These are phyloP conservation scores for Drosophila ohnishii DNA, from an alignment of 1,140 invertebrate species.

Conservation along the genomic window DNA sequence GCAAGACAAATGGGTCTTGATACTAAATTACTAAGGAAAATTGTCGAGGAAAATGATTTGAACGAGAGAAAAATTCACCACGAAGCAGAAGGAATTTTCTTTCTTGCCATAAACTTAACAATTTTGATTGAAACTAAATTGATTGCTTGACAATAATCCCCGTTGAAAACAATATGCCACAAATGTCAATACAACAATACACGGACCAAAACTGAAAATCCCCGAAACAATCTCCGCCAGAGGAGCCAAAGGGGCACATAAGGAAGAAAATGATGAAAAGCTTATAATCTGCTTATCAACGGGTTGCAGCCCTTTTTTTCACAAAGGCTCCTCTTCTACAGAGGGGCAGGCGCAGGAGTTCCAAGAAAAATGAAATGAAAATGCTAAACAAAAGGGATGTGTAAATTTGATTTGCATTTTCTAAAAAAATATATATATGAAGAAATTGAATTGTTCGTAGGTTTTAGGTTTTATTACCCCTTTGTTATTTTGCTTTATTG, in stretches of 20 bases:
- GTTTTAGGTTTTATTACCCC: constrained; percentile 5
- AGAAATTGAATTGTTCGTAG: constrained; percentile 53
- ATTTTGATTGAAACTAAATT: constrained; percentile 7
- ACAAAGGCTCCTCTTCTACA: not conserved
- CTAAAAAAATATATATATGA: constrained; percentile 18
- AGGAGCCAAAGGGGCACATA: constrained; percentile 31
- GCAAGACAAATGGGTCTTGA: constrained; percentile 65
- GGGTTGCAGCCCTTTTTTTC: constrained; percentile 37
- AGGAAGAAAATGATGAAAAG: constrained; percentile 46
- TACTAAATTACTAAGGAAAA: constrained; percentile 13
- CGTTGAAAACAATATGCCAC: constrained; percentile 58
- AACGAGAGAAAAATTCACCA: not conserved
- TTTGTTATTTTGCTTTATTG: constrained; percentile 16
- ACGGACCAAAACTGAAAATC: constrained; percentile 33
- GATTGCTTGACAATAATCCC: constrained; percentile 20
- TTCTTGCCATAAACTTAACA: constrained; percentile 8
- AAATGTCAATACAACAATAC: constrained; percentile 58
- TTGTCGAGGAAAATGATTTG: constrained; percentile 13
- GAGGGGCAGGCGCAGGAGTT: constrained; percentile 15
- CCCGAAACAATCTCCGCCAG: constrained; percentile 33
- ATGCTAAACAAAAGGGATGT: constrained; percentile 61
- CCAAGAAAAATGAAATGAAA: constrained; percentile 46
- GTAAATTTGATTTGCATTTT: constrained; percentile 73
- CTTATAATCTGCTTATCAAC: constrained; percentile 75
- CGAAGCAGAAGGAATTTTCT: not conserved